Conservation (phyloP, 2,888 invertebrate genomes). For the Cryptus armator region DNA sequence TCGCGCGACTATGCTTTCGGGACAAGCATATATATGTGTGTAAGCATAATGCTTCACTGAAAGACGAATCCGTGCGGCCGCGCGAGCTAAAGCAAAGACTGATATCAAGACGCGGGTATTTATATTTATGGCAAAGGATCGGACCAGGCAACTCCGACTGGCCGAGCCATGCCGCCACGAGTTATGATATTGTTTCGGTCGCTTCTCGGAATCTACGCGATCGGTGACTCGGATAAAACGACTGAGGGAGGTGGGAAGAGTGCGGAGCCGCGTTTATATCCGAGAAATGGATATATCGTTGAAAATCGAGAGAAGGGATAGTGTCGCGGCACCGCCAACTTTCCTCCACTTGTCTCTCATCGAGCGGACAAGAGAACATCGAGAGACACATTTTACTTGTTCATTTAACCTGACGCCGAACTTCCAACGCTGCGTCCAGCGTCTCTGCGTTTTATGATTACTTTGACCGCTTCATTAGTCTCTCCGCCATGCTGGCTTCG, state of each 20-base stretch:
- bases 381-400: conserved; percentile 81
- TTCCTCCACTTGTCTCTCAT: conserved; percentile 64
- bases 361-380: conserved; percentile 64
- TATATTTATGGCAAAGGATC: conserved; percentile 83
- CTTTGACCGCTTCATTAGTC: conserved; percentile 74
- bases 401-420: conserved; percentile 77
- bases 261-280: conserved; percentile 59
- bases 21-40: not conserved
- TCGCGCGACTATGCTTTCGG: not conserved
- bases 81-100: conserved; percentile 52
- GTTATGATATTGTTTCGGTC: conserved; percentile 85
- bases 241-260: conserved; percentile 60
- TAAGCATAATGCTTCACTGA: conserved; percentile 6
- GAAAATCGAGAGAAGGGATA: conserved; percentile 53
- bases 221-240: conserved; percentile 84
- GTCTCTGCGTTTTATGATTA: conserved; percentile 69
- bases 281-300: conserved; percentile 63
- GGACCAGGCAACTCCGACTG: conserved; percentile 46
- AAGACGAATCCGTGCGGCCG: conserved; percentile 50
- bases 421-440: conserved; percentile 49
- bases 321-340: conserved; percentile 62
- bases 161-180: conserved; percentile 74
- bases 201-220: conserved; percentile 84
- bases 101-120: conserved; percentile 74
- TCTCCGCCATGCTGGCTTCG: conserved; percentile 61